Percentiles rank a stretch among this genome's conserved stretches.
Evolutionary conservation across 1,140 invertebrate species (phyloP).

Genomic region (Conus betulinus): DNA sequence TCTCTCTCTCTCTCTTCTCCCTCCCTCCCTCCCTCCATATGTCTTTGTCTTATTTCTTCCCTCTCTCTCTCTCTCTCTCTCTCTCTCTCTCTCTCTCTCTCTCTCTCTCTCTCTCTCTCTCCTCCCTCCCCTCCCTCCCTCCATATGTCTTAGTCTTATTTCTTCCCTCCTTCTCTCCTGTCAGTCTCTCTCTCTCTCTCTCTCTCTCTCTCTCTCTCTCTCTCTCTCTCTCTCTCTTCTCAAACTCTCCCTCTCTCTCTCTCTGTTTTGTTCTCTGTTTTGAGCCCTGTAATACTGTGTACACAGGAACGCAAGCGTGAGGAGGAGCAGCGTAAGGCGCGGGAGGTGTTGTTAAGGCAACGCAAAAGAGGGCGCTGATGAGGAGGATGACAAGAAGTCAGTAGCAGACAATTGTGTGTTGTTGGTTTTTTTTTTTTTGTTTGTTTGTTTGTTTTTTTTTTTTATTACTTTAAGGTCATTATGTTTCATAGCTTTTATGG

Average conservation of each 20-base stretch:
- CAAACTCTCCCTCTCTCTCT: background rate
- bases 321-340: constrained; percentile 82
- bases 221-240: background rate
- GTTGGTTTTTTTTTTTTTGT: background rate
- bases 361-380: constrained; percentile 58
- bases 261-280: background rate
- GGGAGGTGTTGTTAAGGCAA: constrained; percentile 78
- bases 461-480: background rate
- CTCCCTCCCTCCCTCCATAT: background rate
- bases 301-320: constrained; percentile 82
- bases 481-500: no score
- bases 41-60: background rate
- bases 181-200: background rate
- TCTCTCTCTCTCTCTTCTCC: background rate
- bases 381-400: constrained; percentile 72
- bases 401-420: background rate
- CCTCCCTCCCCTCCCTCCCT: background rate
- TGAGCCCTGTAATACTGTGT: background rate
- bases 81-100: background rate
- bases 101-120: background rate
- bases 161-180: background rate
- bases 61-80: background rate
- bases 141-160: background rate
- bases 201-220: background rate
- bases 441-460: background rate